Evolutionary conservation across 2,797 vertebrate genomes (phyloP).

Genomic region (Ctenopoma kingsleyae): DNA sequence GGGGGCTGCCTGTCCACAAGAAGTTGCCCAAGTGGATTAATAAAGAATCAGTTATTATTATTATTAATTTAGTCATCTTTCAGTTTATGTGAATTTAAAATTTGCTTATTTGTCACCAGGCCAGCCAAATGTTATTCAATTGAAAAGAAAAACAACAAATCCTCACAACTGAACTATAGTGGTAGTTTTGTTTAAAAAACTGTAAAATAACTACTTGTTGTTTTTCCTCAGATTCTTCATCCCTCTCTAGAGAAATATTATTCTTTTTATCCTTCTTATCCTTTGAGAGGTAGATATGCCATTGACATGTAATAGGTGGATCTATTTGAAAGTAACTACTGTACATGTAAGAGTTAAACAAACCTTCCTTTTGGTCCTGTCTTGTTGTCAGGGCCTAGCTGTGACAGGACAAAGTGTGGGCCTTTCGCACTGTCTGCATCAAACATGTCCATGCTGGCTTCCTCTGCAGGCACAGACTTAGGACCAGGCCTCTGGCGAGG

Average conservation of each 20-base stretch:
- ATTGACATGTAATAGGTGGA: neutral
- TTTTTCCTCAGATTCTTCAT: neutral
- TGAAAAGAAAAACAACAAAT: neutral
- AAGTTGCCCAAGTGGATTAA: no score
- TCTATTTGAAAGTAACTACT: conserved; percentile 9
- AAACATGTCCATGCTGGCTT: conserved; percentile 97
- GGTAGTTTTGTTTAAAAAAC: no score
- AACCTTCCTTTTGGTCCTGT: conserved; percentile 92
- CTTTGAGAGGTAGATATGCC: neutral
- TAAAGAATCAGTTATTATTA: no score
- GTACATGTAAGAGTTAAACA: conserved; percentile 35
- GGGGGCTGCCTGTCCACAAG: no score
- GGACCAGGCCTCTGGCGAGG: conserved; percentile 97
- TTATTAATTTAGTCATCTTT: no score
- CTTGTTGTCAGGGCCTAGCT: conserved; percentile 96
- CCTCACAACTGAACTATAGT: neutral
- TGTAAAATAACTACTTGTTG: neutral
- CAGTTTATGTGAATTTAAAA: neutral
- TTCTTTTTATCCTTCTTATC: neutral
- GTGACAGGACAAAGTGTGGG: conserved; percentile 98
- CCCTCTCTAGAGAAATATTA: neutral
- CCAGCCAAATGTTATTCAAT: neutral
- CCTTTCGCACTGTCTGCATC: conserved; percentile 99
- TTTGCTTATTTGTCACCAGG: neutral
- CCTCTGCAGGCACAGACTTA: conserved; percentile 87